Evolutionary conservation across 1,140 invertebrate genomes (phyloP), one percentile per base, ranked within the genome.

Genomic region (Eriosoma lanigerum): DNA sequence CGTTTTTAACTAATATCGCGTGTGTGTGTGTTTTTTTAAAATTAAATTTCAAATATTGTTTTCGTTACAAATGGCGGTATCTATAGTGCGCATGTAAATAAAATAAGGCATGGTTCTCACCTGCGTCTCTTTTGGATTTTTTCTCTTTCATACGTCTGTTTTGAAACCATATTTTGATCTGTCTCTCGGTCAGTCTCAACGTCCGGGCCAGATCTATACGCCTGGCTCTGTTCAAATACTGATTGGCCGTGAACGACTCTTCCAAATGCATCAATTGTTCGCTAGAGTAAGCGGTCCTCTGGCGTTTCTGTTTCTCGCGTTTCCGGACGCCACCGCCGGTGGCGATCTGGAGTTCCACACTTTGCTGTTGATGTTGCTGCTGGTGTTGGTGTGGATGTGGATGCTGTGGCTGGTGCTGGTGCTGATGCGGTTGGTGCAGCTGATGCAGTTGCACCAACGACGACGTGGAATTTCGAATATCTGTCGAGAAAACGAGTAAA

Each of bases 151-250:
- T 98, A 86, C 96, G 90, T 84, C 96, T 90, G 89, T 98, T 98
- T 88, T 98, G 96, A 89, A 98, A 98, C 96, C 96, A 98, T 86
- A 98, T 98, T 91, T 98, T 98, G 85, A 98, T 98, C 88, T 98
- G 96, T 86, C 96, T 89, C 88, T 98, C 96, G 83, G 96, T 97
- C 83, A 98, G 90, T 88, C 95, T 97, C 82, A 98, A 90, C 83
- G 95, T 93, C 87, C 97, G 95, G 83, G 96, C 96, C 92, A 98
- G 96, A 88, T 98, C 96, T 88, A 98, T 98, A 87, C 96, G 91
- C 89, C 96, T 91, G 89, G 96, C 92, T 87, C 96, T 92, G 85
- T 96, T 98, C 86, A 98, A 91, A 90, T 98, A 98, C 87, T 97
- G 95, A 88, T 97, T 98, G 87, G 95, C 97, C 89, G 98, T 96